These are phyloP conservation scores for Passer domesticus DNA, from an alignment of 2,113 vertebrate genomes.

Conservation along the genomic window DNA sequence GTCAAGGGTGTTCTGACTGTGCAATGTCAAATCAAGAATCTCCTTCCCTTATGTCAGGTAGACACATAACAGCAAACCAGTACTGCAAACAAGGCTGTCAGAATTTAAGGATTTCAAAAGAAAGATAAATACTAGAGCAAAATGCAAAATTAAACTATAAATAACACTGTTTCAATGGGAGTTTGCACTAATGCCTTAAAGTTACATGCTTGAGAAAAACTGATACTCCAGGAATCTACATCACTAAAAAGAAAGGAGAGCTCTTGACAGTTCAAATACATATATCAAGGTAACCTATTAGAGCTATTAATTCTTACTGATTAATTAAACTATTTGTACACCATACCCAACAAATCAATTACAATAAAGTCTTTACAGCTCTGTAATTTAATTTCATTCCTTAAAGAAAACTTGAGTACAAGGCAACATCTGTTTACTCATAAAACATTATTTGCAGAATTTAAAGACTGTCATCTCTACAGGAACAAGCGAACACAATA, in stretches of 20 bases:
- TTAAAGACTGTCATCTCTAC: neutral
- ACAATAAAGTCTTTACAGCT: neutral
- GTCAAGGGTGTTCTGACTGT: neutral
- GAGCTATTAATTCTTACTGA: neutral
- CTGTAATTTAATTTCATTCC: neutral
- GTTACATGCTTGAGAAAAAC: neutral
- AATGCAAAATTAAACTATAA: neutral
- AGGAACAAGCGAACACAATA: neutral
- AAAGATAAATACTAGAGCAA: neutral
- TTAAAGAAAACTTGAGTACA: neutral
- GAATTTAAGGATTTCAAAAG: neutral
- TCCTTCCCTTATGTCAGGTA: neutral
- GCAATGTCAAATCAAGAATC: neutral
- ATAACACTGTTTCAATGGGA: neutral
- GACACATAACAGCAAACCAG: neutral
- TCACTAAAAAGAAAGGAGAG: neutral
- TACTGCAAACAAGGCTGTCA: neutral
- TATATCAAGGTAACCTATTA: neutral
- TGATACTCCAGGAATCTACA: neutral
- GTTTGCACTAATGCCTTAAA: neutral
- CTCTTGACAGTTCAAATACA: neutral
- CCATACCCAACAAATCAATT: neutral
- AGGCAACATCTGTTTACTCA: neutral
- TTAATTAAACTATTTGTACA: neutral
- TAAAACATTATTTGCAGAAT: neutral